Base-by-base conservation (phyloP, 1,140 invertebrate genomes). In the Orussus abietinus region DNA sequence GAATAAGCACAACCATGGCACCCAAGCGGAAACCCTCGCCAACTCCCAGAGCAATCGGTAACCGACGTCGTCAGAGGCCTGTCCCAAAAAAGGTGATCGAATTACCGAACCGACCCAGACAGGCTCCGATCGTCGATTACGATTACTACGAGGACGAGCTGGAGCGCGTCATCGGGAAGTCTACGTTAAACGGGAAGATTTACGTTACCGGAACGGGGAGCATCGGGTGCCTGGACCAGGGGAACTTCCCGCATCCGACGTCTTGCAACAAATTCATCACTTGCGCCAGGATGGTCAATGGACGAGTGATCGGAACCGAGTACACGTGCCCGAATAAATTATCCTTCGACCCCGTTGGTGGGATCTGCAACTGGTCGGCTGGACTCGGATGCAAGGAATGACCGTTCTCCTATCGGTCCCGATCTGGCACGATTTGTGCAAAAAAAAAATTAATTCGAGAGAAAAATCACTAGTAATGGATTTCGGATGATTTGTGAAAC, bases 181-280 rank as follows among this genome's bases (percentile, higher is more conserved):
- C 76, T 1, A 35, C 55, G 0, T 66, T 77, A 10, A 75, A 77
- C 10, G 77, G 76, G 0, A 85, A 85, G 61, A 77, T 83, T 1
- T 67, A 75, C 10, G 48, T 80, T 5, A 78, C 75, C 36, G 66
- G 46, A 10, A 72, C 65, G 62, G 79, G 79, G 55, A 51, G 55
- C 21, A 85, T 92, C 47, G 80, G 86, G 47, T 93, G 90, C 57
- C 69, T 90, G 13, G 89, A 92, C 62, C 83, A 87, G 54, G 90
- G 90, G 18, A 91, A 89, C 60, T 92, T 91, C 66, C 85, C 89
- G 0, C 89, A 93, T 74, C 90, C 90, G 0, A 78, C 81, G 5
- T 90, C 87, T 1, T 93, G 90, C 64, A 85, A 83, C 64, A 90
- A 91, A 66, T 93, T 92, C 63, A 90, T 93, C 44, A 88, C 85